Evolutionary conservation across 1,140 invertebrate genomes (phyloP).

Genomic region (Prorops nasuta): DNA sequence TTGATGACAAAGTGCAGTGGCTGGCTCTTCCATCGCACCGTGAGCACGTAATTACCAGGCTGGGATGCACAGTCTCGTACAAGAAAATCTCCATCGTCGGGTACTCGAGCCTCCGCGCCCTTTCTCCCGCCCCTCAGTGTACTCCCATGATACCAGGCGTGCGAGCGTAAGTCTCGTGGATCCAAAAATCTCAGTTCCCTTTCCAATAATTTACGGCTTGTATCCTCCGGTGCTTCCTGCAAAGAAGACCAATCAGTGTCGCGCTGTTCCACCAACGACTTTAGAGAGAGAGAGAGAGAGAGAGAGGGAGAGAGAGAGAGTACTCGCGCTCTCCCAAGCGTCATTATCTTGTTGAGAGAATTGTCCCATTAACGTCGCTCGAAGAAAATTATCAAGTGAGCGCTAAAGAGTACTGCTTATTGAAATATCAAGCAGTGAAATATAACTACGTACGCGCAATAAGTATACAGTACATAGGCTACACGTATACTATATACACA

Average conservation of each 20-base stretch:
- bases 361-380: too few species aligned
- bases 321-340: too few species aligned
- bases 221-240: constrained; percentile 58
- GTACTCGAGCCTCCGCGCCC: constrained; percentile 78
- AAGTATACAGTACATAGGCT: neutral
- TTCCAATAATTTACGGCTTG: constrained; percentile 72
- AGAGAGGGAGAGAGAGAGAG: neutral
- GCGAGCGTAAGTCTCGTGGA: constrained; percentile 78
- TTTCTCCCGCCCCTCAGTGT: constrained; percentile 70
- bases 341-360: neutral
- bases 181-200: constrained; percentile 80
- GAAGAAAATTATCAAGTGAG: too few species aligned
- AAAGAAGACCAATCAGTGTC: too few species aligned
- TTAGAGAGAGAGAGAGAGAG: neutral
- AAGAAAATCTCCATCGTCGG: constrained; percentile 82
- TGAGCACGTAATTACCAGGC: constrained; percentile 91
- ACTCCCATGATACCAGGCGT: constrained; percentile 92
- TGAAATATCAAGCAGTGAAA: too few species aligned
- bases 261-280: too few species aligned
- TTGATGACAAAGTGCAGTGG: constrained; percentile 92
- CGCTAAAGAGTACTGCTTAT: too few species aligned
- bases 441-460: neutral
- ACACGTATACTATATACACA: too few species aligned
- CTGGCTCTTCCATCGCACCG: constrained; percentile 75
- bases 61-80: constrained; percentile 90